Evolutionary conservation across 37 sponge, comb jelly and placozoan species (phyloP), one percentile per base, ranked within the genome.

Genomic region (Dysidea cf. avara): DNA sequence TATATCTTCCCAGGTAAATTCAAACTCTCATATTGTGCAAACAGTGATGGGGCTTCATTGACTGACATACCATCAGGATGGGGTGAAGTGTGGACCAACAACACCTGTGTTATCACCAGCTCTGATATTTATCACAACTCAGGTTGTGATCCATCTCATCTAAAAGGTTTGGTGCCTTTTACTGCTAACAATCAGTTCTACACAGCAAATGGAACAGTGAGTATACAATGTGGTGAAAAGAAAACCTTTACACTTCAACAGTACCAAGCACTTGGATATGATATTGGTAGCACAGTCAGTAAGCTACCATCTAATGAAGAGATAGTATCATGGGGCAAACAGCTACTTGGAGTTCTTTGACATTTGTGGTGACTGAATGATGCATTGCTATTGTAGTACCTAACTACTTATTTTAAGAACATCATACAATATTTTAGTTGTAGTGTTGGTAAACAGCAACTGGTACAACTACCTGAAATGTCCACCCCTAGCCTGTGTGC

Each of bases 141-240:
- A 13, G 52, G 53, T 24, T 82, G 83, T 40, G 28, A 56, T 4
- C 83, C 72, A 17, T 14, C 51, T 2, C 36, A 71, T 35, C 71
- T 56, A 26, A 67, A 31, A 22, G 83, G 75, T 4, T 61, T 82
- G 12, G 61, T 82, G 1, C 83, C 83, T 1, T 66, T 74, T 28
- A 82, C 83, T 37, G 75, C 76, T 24, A 53, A 75, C 53, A 82
- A 82, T 35, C 66, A n/a, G 1, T 82, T 82, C 69, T 82, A 75
- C 61, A 61, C 83, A 40, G 75, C 83, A 28, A 67, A 66, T 40
- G 43, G 43, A 2, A 33, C 57, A 13, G 56, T 82, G 37, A 67
- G 66, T 51, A 74, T 82, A 55, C 68, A 66, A 39, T 82, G 83
- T 59, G 53, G 65, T 4, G n/a, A 53, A 24, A 52, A 54, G 35